Base-by-base conservation (phyloP, 2,797 vertebrate species). In the Melopsittacus undulatus region DNA sequence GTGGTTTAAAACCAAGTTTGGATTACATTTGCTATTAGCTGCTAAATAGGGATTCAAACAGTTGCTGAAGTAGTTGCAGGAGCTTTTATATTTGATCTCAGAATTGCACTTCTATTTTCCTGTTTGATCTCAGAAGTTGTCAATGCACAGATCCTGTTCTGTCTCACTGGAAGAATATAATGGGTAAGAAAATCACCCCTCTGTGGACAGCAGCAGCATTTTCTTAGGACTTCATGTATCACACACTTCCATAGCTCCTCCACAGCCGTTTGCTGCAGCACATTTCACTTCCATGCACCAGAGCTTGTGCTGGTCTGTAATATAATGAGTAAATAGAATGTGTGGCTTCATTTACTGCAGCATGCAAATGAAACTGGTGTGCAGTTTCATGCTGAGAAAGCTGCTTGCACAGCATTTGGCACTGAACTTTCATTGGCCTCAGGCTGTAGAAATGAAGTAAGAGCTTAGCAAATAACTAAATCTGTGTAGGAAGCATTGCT, bases 261-360 rank as follows among this genome's bases (percentile, higher is more conserved):
- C 40, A 42, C 18, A 68, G 1, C 26, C 42, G 3, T 40, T 67
- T 26, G 49, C 46, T 75, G 80, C 34, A 30, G 11, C 45, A 13
- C 38, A 29, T 90, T 94, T 91, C 8, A 40, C 66, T 59, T 94
- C 68, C n/a, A 32, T 67, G 49, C 72, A 24, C 40, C 87, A 75
- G 79, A 84, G 91, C 81, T 90, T 87, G 42, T 80, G 40, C 61
- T 87, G 76, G 72, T 92, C 61, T 83, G 45, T 81, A 91, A 85
- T 36, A 63, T 43, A 80, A 68, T 87, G 13, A 93, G 93, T 51
- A 92, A 94, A 83, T 79, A 62, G 22, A 89, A 88, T 72, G 69
- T 87, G 91, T 86, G 81, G 38, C 95, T 95, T 95, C 57, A 43
- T 92, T 94, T 96, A 81, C 40, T 94, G 90, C 24, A n/a, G 49